A percentile compares a stretch with the other conserved stretches of the same genome.
phyloP scores from a whole-genome alignment of 2,888 invertebrate species.

The Ischnura elegans region DNA sequence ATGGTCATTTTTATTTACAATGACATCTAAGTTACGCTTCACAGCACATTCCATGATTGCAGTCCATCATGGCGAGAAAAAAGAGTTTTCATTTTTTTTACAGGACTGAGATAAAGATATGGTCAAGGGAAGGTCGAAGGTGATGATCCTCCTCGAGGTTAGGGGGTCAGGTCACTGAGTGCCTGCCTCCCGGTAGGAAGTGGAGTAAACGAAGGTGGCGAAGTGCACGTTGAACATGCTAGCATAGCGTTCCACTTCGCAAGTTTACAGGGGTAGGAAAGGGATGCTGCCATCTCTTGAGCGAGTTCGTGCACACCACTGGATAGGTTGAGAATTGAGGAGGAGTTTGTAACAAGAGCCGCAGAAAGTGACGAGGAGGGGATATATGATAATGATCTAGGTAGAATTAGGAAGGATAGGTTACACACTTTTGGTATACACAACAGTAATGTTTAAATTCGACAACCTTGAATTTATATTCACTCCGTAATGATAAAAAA shows the following conservation, averaged over 20 bases:
- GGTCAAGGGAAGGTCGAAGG: not conserved
- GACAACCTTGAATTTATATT: slow-evolving; percentile 55
- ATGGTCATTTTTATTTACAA: slow-evolving; percentile 71
- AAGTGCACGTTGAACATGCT: not conserved
- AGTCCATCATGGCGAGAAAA: slow-evolving; percentile 27
- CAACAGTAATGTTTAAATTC: slow-evolving; percentile 62
- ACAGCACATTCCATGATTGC: slow-evolving; percentile 71
- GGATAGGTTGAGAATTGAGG: no score
- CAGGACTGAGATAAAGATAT: not conserved
- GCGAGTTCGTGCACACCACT: not conserved
- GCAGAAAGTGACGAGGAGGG: no score
- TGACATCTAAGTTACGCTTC: slow-evolving; percentile 72
- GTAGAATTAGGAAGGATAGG: not conserved
- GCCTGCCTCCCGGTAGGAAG: not conserved
- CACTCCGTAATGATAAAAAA: slow-evolving; percentile 64
- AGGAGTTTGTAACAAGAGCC: no score
- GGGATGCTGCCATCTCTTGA: not conserved
- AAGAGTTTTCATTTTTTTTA: not conserved
- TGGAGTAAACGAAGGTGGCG: not conserved
- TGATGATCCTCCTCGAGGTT: no score
- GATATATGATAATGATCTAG: not conserved
- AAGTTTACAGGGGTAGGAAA: not conserved
- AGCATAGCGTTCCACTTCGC: not conserved
- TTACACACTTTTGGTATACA: slow-evolving; percentile 64
- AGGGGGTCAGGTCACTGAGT: not conserved